A percentile compares a stretch with the other conserved stretches of the same genome.
Conservation (phyloP, 1,140 invertebrate genomes). For the Polypedilum vanderplanki region DNA sequence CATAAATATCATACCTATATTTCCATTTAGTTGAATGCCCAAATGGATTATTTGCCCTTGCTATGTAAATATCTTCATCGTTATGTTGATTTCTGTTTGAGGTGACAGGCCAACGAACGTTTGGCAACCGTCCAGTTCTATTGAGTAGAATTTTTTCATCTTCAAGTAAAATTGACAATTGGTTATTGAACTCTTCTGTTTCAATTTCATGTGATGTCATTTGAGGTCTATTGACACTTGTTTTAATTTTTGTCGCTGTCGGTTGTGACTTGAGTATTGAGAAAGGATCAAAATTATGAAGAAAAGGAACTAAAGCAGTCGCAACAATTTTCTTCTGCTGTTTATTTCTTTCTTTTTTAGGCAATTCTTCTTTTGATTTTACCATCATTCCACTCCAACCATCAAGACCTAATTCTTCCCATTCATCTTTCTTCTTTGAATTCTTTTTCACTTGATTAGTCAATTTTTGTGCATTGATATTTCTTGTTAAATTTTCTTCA, state of each 20-base stretch:
- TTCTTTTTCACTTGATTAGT: not conserved
- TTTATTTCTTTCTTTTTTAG: not conserved
- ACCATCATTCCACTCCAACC: constrained; percentile 38
- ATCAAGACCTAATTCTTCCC: constrained; percentile 35
- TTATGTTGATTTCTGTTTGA: constrained; percentile 31
- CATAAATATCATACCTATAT: constrained; percentile 32
- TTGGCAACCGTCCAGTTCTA: not conserved
- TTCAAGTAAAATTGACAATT: constrained; percentile 7
- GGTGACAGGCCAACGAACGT: constrained; percentile 32
- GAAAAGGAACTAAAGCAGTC: not conserved
- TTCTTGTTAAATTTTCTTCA: constrained; percentile 23
- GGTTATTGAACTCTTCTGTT: not conserved
- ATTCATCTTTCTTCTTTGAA: constrained; percentile 32
- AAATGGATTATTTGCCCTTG: constrained; percentile 42
- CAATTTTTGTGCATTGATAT: not conserved
- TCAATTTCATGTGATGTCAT: not conserved
- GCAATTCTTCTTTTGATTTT: constrained; percentile 33
- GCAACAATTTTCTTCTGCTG: not conserved
- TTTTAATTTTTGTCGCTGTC: not conserved
- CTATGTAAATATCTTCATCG: constrained; percentile 39
- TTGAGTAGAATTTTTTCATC: constrained; percentile 3
- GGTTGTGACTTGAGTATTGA: not conserved
- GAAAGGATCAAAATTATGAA: not conserved
- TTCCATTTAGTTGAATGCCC: constrained; percentile 43
- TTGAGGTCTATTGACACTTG: not conserved